These are phyloP conservation scores for Urocynchramus pylzowi DNA, from an alignment of 2,113 vertebrate genomes.

Conservation along the genomic window DNA sequence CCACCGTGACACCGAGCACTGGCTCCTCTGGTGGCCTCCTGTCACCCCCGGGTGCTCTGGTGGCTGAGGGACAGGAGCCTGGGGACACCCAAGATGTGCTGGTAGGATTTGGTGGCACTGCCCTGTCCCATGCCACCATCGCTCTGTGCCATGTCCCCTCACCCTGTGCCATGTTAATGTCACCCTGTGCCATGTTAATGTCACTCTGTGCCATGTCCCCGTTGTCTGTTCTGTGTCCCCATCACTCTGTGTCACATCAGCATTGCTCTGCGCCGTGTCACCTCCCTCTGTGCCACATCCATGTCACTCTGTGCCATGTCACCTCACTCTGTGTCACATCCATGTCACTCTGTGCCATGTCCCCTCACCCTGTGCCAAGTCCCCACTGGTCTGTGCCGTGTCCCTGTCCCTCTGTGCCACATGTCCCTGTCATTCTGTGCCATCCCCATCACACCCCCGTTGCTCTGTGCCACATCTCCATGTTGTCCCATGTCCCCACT, in stretches of 20 bases:
- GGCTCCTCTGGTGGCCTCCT: background rate
- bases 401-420: background rate
- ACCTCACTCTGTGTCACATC: background rate
- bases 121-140: background rate
- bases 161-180: background rate
- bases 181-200: background rate
- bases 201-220: background rate
- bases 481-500: background rate
- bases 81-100: background rate
- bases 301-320: background rate
- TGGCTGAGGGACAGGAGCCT: background rate
- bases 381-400: background rate
- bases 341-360: too few relatives aligned
- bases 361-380: background rate
- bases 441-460: background rate
- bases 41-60: background rate
- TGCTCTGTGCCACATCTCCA: background rate
- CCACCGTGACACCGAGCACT: accelerated
- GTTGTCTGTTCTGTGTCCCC: background rate
- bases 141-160: background rate
- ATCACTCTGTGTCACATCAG: background rate
- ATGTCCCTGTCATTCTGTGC: background rate
- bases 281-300: background rate
- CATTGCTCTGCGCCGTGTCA: background rate
- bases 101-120: background rate